Evolutionary conservation across 2,113 vertebrate species (phyloP), one percentile per base, ranked within the genome.

Genomic region (Hippoglossus stenolepis): DNA sequence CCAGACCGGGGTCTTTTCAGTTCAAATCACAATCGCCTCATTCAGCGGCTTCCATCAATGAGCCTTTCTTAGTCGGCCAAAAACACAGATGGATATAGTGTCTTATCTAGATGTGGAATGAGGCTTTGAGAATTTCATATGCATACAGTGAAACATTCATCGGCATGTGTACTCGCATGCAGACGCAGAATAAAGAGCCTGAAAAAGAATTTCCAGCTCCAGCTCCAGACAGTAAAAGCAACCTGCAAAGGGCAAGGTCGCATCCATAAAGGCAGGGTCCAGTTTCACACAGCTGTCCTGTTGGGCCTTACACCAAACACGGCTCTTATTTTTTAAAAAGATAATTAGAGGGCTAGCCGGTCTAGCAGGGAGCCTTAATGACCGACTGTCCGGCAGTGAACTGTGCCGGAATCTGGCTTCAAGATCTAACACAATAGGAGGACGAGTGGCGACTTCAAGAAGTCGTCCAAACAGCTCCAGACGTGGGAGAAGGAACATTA

Each of bases 1-100:
- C 20, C 62, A 49, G 63, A 82, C 70, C 56, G 84, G 69, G 69
- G 56, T 71, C 66, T 66, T 84, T 87, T 89, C 85, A 89, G 63
- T 64, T 73, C 57, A 58, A 62, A 79, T 84, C 80, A 89, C 90
- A 88, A 88, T 84, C 69, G 28, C 77, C 79, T 82, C 89, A 84
- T 90, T 92, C 83, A 89, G 70, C 60, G 15, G 31, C 80, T 7
- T 38, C 72, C 72, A 87, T 88, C 84, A 87, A 90, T 87, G 87
- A 84, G 80, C 31, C 73, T 45, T 82, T 82, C 77, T 89, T 28
- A 75, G 35, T 23, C 43, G 1, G 77, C 75, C 90, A 90, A 61
- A 73, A 64, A 24, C 68, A 60, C 74, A 54, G 53, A 54, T 1
- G 3, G 5, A 60, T 6, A 77, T n/a, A 51, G 18, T n/a, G 57